Conservation (phyloP, 1,140 invertebrate genomes). For the Zaprionus taronus region DNA sequence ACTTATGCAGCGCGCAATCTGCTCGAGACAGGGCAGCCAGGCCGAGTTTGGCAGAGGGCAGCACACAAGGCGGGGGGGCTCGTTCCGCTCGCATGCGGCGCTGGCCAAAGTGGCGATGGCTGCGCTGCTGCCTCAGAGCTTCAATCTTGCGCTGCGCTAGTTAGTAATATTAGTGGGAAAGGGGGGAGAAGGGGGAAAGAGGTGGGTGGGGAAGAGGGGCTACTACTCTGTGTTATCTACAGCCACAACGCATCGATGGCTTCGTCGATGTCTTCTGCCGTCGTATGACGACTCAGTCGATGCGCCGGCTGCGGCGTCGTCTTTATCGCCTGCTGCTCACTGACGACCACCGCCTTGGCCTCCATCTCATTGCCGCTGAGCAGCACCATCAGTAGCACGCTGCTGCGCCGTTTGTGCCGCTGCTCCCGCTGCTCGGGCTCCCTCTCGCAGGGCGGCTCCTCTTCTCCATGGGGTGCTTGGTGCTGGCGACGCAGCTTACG, state of each 20-base stretch:
- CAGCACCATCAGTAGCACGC: constrained; percentile 69
- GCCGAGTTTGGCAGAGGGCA: constrained; percentile 21
- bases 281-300: constrained; percentile 31
- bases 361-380: constrained; percentile 66
- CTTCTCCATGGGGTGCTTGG: neutral
- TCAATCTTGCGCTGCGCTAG: neutral
- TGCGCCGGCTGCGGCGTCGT: constrained; percentile 28
- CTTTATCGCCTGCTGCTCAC: constrained; percentile 51
- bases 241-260: constrained; percentile 74
- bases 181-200: neutral
- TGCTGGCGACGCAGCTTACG: constrained; percentile 53
- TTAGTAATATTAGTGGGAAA: constrained; percentile 17
- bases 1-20: constrained; percentile 27
- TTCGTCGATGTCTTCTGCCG: constrained; percentile 61
- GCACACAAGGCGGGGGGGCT: constrained; percentile 41
- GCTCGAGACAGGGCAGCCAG: neutral
- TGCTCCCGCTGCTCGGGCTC: constrained; percentile 41
- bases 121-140: neutral
- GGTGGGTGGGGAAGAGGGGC: neutral
- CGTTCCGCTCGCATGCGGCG: constrained; percentile 23
- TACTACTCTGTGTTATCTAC: constrained; percentile 23
- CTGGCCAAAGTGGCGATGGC: constrained; percentile 32
- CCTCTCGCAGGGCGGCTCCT: constrained; percentile 6
- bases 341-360: constrained; percentile 70
- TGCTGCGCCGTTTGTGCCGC: constrained; percentile 48